Evolutionary conservation across 2,888 invertebrate genomes (phyloP).

Genomic region (Cyrtodaria siliqua): DNA sequence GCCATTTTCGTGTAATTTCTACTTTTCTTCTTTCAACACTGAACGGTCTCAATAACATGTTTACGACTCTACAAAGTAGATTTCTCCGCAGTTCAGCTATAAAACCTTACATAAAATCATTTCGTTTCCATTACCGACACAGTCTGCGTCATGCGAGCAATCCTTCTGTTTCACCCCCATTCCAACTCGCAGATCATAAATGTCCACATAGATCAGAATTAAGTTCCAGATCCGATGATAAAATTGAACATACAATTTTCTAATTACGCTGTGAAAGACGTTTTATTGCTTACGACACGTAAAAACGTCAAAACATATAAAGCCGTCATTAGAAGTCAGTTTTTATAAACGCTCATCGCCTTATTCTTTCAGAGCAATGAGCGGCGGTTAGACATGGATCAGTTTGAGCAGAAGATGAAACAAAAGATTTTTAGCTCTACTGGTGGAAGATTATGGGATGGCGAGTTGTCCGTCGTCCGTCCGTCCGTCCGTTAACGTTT

Average conservation of each 20-base stretch:
- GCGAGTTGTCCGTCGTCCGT: too few species aligned
- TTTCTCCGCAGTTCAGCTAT: conserved; percentile 31
- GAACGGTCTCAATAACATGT: conserved; percentile 10
- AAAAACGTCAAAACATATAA: conserved; percentile 16
- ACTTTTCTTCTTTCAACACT: background rate
- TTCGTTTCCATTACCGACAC: conserved; percentile 43
- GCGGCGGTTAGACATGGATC: too few species aligned
- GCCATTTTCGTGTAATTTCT: conserved; percentile 2
- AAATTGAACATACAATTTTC: conserved; percentile 51
- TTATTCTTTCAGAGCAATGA: too few species aligned
- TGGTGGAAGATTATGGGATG: too few species aligned
- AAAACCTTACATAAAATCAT: conserved; percentile 50
- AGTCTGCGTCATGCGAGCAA: conserved; percentile 45
- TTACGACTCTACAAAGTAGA: conserved; percentile 46
- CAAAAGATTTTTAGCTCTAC: too few species aligned
- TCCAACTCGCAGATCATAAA: conserved; percentile 43
- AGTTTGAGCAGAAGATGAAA: too few species aligned
- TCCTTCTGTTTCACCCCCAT: conserved; percentile 46
- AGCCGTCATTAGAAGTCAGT: too few species aligned
- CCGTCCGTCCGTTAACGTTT: too few species aligned
- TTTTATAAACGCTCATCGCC: too few species aligned
- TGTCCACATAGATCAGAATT: conserved; percentile 51
- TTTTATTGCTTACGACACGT: conserved; percentile 7
- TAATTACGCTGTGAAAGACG: conserved; percentile 37
- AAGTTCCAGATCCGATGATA: conserved; percentile 41